These are phyloP conservation scores for Drosophila anomalata DNA, from an alignment of 2,888 invertebrate genomes.

Conservation along the genomic window DNA sequence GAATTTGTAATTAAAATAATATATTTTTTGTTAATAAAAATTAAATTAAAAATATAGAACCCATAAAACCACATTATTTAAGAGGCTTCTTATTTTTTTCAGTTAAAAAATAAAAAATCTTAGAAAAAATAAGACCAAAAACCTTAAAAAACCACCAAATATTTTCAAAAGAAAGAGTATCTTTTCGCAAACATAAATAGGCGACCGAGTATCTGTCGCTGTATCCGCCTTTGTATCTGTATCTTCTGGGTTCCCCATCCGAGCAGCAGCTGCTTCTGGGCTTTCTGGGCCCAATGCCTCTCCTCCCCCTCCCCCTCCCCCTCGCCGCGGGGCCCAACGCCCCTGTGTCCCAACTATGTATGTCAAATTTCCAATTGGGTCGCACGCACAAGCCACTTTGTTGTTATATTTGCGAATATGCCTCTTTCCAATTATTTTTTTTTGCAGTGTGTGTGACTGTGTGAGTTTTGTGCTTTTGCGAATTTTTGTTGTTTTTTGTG, in stretches of 20 bases:
- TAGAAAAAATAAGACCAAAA: not conserved
- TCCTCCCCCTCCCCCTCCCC: not conserved
- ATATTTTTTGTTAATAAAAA: no score
- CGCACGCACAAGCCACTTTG: conserved; percentile 58
- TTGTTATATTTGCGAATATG: conserved; percentile 26
- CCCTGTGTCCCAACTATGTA: conserved; percentile 33
- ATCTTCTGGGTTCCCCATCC: conserved; percentile 12
- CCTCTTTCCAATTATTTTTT: not conserved
- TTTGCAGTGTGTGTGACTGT: conserved; percentile 3
- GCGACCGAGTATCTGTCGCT: not conserved
- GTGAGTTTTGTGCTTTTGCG: conserved; percentile 42
- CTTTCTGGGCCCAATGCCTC: conserved; percentile 10
- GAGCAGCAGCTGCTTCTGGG: conserved; percentile 24
- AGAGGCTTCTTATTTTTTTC: no score
- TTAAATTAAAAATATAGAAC: no score
- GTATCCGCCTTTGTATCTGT: not conserved
- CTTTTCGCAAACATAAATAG: conserved; percentile 18
- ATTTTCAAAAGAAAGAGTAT: conserved; percentile 6
- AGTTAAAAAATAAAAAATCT: not conserved
- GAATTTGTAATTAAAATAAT: no score
- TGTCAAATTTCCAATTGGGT: conserved; percentile 77
- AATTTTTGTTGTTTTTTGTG: conserved; percentile 52
- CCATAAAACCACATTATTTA: no score
- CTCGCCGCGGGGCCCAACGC: not conserved
- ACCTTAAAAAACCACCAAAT: not conserved